Percentiles rank a stretch among this genome's conserved stretches.
These are phyloP conservation scores for Hypercompe scribonia DNA, from an alignment of 2,888 invertebrate species.

Conservation along the genomic window DNA sequence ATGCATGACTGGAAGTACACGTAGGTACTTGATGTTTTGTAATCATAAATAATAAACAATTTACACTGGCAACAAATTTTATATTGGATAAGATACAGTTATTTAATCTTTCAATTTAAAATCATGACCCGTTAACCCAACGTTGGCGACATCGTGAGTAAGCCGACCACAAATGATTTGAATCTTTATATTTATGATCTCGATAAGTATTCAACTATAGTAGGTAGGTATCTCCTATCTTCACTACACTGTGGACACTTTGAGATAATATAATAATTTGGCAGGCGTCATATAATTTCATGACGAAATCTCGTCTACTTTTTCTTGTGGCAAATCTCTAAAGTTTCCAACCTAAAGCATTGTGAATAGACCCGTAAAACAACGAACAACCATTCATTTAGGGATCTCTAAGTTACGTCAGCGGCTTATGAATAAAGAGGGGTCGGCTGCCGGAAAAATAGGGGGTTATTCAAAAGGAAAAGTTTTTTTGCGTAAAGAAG, in stretches of 20 bases:
- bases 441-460: slow-evolving; percentile 76
- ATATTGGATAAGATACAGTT: slow-evolving; percentile 43
- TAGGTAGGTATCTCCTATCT: slow-evolving; percentile 34
- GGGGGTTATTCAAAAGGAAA: slow-evolving; percentile 81
- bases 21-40: slow-evolving; percentile 34
- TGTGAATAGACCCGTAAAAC: slow-evolving; percentile 86
- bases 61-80: slow-evolving; percentile 30
- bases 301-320: slow-evolving; percentile 65
- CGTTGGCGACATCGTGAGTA: slow-evolving; percentile 31
- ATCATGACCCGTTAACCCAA: slow-evolving; percentile 42
- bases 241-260: slow-evolving; percentile 41
- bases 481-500: slow-evolving; percentile 78
- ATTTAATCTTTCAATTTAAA: slow-evolving; percentile 54
- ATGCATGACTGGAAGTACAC: slow-evolving; percentile 38
- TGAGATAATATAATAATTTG: slow-evolving; percentile 65
- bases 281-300: slow-evolving; percentile 68
- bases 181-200: slow-evolving; percentile 36
- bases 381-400: slow-evolving; percentile 86
- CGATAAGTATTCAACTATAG: slow-evolving; percentile 37
- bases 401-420: slow-evolving; percentile 83
- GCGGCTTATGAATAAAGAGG: slow-evolving; percentile 85
- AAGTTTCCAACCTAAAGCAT: slow-evolving; percentile 81
- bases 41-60: slow-evolving; percentile 44
- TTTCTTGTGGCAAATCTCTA: slow-evolving; percentile 76
- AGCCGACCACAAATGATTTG: slow-evolving; percentile 35